Percentiles rank a stretch among this genome's conserved stretches.
These are phyloP conservation scores for Ormyrus pomaceus DNA, from an alignment of 2,888 invertebrate species.

Conservation along the genomic window DNA sequence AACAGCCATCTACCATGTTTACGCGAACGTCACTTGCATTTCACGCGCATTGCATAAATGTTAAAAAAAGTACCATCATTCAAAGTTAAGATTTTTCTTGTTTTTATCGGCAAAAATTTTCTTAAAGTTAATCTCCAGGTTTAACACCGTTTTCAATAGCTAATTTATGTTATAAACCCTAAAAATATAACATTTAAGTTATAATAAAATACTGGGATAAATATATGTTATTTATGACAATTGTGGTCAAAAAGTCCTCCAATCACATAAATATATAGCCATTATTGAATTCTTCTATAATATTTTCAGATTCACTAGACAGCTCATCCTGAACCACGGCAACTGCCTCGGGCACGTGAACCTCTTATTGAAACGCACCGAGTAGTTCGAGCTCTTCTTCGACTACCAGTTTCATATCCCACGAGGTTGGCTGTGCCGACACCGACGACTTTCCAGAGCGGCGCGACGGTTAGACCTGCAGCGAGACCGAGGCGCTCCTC, in stretches of 20 bases:
- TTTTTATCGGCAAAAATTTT: constrained; percentile 93
- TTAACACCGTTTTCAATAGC: constrained; percentile 86
- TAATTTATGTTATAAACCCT: constrained; percentile 89
- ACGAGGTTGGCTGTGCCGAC: constrained; percentile 59
- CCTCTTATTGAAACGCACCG: too few species aligned
- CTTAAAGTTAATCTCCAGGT: constrained; percentile 93
- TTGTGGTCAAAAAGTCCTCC: constrained; percentile 99
- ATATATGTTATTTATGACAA: constrained; percentile 82
- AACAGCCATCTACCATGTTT: constrained; percentile 35
- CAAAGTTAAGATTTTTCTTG: constrained; percentile 94
- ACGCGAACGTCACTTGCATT: constrained; percentile 12
- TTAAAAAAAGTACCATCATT: constrained; percentile 93
- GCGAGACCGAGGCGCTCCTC: constrained; percentile 85
- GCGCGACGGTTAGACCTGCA: constrained; percentile 33
- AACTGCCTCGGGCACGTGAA: too few species aligned
- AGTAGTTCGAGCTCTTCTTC: constrained; percentile 85
- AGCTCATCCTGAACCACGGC: too few species aligned
- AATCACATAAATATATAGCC: constrained; percentile 92
- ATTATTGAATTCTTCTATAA: constrained; percentile 85
- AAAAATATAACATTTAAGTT: too few species aligned
- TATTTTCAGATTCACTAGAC: constrained; percentile 94
- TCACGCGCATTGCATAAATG: too few species aligned
- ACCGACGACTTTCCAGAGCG: background rate
- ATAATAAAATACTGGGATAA: constrained; percentile 15
- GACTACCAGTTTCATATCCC: constrained; percentile 83